A percentile compares a stretch with the other conserved stretches of the same genome.
Conservation (phyloP, 2,797 vertebrate species). For the Sparus aurata region DNA sequence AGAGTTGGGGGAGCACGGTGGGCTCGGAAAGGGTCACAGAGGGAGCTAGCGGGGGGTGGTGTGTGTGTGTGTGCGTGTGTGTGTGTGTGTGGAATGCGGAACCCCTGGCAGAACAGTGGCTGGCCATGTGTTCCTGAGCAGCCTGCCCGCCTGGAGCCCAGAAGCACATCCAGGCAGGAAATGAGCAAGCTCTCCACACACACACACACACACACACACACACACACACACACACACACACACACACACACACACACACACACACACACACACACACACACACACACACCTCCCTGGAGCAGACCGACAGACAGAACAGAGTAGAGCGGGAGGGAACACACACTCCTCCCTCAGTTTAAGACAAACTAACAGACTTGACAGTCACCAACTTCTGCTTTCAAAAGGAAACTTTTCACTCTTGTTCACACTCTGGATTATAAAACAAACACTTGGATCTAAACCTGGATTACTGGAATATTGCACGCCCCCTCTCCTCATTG, state of each 20-base stretch:
- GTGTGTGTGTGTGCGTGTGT: slow-evolving; percentile 23
- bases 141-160: slow-evolving; percentile 65
- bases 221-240: slow-evolving; percentile 34
- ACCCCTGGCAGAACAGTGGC: slow-evolving; percentile 74
- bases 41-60: slow-evolving; percentile 38
- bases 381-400: slow-evolving; percentile 57
- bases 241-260: slow-evolving; percentile 30
- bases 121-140: slow-evolving; percentile 78
- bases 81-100: slow-evolving; percentile 72
- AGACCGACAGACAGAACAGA: slow-evolving; percentile 56
- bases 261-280: slow-evolving; percentile 30
- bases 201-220: slow-evolving; percentile 42
- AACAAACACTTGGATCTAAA: slow-evolving; percentile 46
- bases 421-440: slow-evolving; percentile 31
- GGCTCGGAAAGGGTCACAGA: slow-evolving; percentile 61
- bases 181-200: slow-evolving; percentile 70
- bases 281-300: slow-evolving; percentile 44
- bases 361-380: slow-evolving; percentile 48
- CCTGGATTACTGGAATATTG: slow-evolving; percentile 49
- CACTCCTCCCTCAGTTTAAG: slow-evolving; percentile 67
- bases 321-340: slow-evolving; percentile 53
- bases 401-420: slow-evolving; percentile 39
- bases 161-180: slow-evolving; percentile 80
- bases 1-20: slow-evolving; percentile 42
- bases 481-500: not conserved